phyloP scores from a whole-genome alignment of 2,113 vertebrate species.

The Philantomba maxwellii region DNA sequence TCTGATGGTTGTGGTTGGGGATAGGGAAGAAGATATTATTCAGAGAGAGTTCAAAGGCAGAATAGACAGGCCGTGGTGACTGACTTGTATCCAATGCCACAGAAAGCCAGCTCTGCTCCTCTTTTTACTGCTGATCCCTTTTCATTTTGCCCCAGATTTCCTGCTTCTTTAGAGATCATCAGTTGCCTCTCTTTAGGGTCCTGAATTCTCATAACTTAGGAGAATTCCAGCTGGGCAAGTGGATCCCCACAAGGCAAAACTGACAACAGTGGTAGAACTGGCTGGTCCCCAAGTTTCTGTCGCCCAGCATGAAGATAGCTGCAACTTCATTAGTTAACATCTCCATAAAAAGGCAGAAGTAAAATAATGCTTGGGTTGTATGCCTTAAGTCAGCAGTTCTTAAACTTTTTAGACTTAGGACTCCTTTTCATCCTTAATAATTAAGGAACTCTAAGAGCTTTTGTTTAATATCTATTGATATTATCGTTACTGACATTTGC shows the following conservation, averaged over 20 bases:
- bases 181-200: background rate
- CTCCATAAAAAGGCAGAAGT: background rate
- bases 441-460: background rate
- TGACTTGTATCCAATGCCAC: background rate
- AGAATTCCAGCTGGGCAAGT: background rate
- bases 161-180: background rate
- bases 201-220: background rate
- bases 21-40: background rate
- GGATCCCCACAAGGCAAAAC: background rate
- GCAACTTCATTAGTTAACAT: background rate
- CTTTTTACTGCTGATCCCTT: background rate
- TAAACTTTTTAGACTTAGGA: background rate
- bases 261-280: background rate
- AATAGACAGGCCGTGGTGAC: background rate
- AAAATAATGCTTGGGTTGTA: background rate
- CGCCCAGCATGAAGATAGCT: background rate
- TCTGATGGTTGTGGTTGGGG: background rate
- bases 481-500: background rate
- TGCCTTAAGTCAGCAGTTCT: background rate
- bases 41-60: background rate
- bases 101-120: background rate
- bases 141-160: background rate
- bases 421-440: background rate
- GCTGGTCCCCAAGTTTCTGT: background rate
- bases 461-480: background rate